These are phyloP conservation scores for Procambarus virginalis DNA, from an alignment of 1,140 invertebrate species.

Conservation along the genomic window DNA sequence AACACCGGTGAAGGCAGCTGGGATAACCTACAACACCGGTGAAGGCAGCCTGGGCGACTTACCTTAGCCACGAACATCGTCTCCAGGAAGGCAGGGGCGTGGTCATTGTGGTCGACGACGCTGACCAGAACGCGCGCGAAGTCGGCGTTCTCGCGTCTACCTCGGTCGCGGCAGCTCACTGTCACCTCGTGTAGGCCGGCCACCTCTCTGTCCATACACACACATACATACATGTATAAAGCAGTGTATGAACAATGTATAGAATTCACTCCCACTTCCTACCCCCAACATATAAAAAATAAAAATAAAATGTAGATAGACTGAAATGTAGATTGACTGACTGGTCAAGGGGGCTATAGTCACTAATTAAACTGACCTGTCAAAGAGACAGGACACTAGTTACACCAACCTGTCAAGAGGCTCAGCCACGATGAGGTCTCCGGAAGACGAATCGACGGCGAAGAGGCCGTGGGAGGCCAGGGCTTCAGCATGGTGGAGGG, in stretches of 20 bases:
- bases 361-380: too few species aligned
- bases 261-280: too few species aligned
- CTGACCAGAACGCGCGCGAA: slow-evolving; percentile 83
- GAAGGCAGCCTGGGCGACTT: neutral
- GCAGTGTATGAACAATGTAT: too few species aligned
- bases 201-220: slow-evolving; percentile 54
- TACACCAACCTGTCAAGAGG: slow-evolving; percentile 80
- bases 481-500: slow-evolving; percentile 62
- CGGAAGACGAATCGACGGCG: slow-evolving; percentile 85
- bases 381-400: too few species aligned
- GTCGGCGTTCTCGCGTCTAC: slow-evolving; percentile 55
- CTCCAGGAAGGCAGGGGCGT: slow-evolving; percentile 76
- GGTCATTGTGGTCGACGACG: slow-evolving; percentile 95
- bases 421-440: slow-evolving; percentile 82
- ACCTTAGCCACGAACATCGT: slow-evolving; percentile 73
- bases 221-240: neutral
- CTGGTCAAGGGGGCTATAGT: too few species aligned
- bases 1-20: too few species aligned
- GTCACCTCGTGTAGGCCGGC: slow-evolving; percentile 54
- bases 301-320: too few species aligned
- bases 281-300: too few species aligned
- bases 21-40: too few species aligned
- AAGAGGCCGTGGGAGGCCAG: slow-evolving; percentile 77
- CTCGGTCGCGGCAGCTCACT: slow-evolving; percentile 62
- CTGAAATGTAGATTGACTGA: too few species aligned